These are phyloP conservation scores for Lagenorhynchus albirostris DNA, from an alignment of 2,113 vertebrate species.

Conservation along the genomic window DNA sequence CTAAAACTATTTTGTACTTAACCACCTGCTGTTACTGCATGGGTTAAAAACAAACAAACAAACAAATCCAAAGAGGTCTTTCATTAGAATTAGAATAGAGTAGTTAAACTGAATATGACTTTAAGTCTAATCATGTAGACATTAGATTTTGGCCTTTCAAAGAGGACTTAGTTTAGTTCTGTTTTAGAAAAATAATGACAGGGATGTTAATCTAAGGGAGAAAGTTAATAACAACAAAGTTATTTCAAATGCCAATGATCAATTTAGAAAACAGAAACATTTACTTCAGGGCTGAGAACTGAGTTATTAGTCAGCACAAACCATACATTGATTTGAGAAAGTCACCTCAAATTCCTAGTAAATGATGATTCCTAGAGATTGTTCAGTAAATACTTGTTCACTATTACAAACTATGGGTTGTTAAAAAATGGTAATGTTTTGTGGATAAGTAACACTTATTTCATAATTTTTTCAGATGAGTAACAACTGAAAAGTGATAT, in stretches of 20 bases:
- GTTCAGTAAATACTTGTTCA: not conserved
- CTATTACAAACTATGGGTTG: not conserved
- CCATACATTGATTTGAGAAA: not conserved
- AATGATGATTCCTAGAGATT: not conserved
- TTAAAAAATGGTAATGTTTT: not conserved
- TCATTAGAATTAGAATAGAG: slow-evolving; percentile 2
- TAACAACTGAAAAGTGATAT: not conserved
- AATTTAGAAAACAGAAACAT: not conserved
- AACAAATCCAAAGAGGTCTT: not conserved
- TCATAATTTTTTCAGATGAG: not conserved
- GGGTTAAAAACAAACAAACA: not conserved
- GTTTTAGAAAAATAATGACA: not conserved
- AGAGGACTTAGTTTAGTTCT: not conserved
- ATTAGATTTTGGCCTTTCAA: not conserved
- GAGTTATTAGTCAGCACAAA: not conserved
- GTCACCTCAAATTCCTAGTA: not conserved
- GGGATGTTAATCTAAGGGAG: not conserved
- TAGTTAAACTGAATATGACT: not conserved
- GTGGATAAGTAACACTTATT: not conserved
- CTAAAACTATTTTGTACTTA: not conserved
- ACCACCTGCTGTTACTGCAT: not conserved
- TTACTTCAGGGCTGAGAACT: not conserved
- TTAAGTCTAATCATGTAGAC: not conserved
- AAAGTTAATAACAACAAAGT: not conserved
- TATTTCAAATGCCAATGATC: not conserved